Base-by-base conservation (phyloP, 2,797 vertebrate genomes). In the Mus minutoides region DNA sequence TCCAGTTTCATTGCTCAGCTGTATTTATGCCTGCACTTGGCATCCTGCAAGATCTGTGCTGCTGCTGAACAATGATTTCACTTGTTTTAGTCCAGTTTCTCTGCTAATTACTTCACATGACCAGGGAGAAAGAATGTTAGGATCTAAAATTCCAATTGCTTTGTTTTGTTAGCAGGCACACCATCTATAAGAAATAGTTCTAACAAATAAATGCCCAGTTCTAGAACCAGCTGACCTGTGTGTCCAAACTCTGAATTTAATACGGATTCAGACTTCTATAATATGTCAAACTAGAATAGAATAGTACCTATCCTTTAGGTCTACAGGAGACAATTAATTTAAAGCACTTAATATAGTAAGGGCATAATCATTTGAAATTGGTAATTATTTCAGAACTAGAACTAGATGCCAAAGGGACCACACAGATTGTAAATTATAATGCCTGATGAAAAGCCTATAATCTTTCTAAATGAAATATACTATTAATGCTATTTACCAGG, bases 371-470 rank as follows among this genome's bases (percentile, higher is more conserved):
- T 89, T 95, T 92, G 1, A 76, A 95, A 82, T 58, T 58, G 88
- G 46, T 76, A 84, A 94, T 85, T 87, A 58, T 34, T 96, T 97
- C 90, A 92, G 46, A 94, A 92, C 14, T 87, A 88, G 37, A 52
- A 92, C 12, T 83, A 80, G 56, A 52, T 96, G 71, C 16, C 77
- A 58, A 89, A 78, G 24, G n/a, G 40, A 19, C 75, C 46, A 52
- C 11, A 80, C 24, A 80, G 58, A 77, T 88, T 88, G 0, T 88
- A 89, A 89, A 88, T 24, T 77, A 37, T 91, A 31, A 91, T 5
- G 2, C 24, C 16, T 82, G 56, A 37, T 69, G 34, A 14, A 76
- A 78, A 87, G 11, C 69, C 10, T 49, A 92, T 54, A 89, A 71
- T 92, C 31, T 34, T 90, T 76, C 58, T 40, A 87, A 88, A 69